Evolutionary conservation across 2,888 invertebrate species (phyloP), one percentile per base, ranked within the genome.

Genomic region (Leptopterna dolabrata): DNA sequence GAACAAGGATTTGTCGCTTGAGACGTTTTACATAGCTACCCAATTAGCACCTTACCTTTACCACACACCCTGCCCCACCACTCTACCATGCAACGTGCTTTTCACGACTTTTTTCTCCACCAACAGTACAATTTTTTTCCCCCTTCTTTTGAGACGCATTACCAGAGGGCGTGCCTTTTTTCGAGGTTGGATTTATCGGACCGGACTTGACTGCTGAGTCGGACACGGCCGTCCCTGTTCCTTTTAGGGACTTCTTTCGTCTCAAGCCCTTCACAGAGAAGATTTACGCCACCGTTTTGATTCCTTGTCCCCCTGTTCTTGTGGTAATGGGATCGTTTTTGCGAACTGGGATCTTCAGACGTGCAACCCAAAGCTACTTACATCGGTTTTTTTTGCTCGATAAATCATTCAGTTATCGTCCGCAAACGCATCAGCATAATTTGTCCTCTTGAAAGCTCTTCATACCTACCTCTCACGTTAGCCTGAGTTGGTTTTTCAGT

Each of bases 21-120:
- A 78, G 78, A 78, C 78, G 45, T 78, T 78, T 78, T 78, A 78
- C 78, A 78, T 43, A 45, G 78, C 78, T 78, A 78, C 78, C 78
- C 78, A 78, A 78, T 78, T 78, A 78, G 78, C 78, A 78, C 78
- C 78, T 78, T 43, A 24, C 36, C 36, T 30, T 41, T 43, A 45
- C 45, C 78, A 63, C 63, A 63, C 63, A 63, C 6, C 24, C 63
- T 9, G 63, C 63, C 19, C 6, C 24, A 24, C 24, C 63, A 24
- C 19, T 24, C 63, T 24, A 27, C 11, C 24, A 2, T 63, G 63
- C 11, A 11, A 24, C 24, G 63, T 24, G 63, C 63, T 63, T 63
- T 63, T 24, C 24, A 24, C 63, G 63, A 24, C 63, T 63, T 63
- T 63, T 63, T 63, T 63, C 11, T 13, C 13, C 9, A 0, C 3